phyloP scores from a whole-genome alignment of 35 echinoderm and acorn worm species.

The Apostichopus japonicus region DNA sequence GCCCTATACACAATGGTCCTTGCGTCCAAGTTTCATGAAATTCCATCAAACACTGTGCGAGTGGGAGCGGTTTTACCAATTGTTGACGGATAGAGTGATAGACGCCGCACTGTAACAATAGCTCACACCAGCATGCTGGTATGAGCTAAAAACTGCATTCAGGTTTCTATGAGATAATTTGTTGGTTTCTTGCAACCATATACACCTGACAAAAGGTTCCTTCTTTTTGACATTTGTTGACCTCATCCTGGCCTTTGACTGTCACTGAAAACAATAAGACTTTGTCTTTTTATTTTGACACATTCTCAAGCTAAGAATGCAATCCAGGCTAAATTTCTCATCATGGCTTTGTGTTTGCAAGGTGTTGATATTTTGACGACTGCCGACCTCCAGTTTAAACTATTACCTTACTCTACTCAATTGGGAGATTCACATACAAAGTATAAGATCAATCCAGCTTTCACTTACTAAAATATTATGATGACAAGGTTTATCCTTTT shows the following conservation, averaged over 20 bases:
- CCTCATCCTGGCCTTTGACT: not conserved
- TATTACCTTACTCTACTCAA: not conserved
- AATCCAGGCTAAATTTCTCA: not conserved
- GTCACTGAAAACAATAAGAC: not conserved
- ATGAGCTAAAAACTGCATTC: too few species aligned
- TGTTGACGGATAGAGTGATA: too few species aligned
- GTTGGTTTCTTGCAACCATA: too few species aligned
- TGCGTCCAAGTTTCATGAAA: too few species aligned
- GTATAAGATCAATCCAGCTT: not conserved
- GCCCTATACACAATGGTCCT: too few species aligned
- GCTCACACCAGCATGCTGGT: too few species aligned
- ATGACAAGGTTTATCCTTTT: not conserved
- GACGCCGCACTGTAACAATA: too few species aligned
- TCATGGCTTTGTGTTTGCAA: not conserved
- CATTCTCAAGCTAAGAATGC: not conserved
- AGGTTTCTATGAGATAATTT: too few species aligned
- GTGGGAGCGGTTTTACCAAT: too few species aligned
- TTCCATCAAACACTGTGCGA: too few species aligned
- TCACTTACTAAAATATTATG: not conserved
- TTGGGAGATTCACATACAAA: not conserved
- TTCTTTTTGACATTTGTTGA: not conserved
- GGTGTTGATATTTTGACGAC: not conserved
- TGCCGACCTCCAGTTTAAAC: not conserved
- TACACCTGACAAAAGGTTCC: too few species aligned
- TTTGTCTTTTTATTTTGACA: not conserved